Percentiles rank a stretch among this genome's conserved stretches.
Conservation (phyloP, 2,113 vertebrate genomes). For the Calyptommatus sinebrachiatus region DNA sequence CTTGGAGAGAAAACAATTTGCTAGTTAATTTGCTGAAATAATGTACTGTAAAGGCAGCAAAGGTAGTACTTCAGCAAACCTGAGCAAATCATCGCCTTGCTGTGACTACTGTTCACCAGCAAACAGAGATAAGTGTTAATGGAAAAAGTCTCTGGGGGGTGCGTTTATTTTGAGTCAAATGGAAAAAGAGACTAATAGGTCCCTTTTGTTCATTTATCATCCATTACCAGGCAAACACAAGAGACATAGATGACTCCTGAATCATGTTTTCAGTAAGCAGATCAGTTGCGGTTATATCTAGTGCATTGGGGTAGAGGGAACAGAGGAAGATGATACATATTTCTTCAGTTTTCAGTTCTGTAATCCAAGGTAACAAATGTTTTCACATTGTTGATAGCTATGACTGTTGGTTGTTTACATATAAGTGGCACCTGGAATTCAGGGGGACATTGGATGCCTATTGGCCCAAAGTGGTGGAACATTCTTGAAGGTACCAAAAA, state of each 20-base stretch:
- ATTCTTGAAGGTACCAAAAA: too few relatives aligned
- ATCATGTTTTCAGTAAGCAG: too few relatives aligned
- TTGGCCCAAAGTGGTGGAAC: too few relatives aligned
- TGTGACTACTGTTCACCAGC: constrained; percentile 32
- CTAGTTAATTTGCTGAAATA: constrained; percentile 65
- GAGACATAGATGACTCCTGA: background rate
- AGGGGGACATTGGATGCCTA: too few relatives aligned
- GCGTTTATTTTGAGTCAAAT: background rate
- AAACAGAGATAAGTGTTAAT: constrained; percentile 30
- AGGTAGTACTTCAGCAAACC: constrained; percentile 22
- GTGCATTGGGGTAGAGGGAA: too few relatives aligned
- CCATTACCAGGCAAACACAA: background rate
- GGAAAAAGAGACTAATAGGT: background rate
- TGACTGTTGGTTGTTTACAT: too few relatives aligned
- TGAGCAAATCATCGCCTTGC: constrained; percentile 40
- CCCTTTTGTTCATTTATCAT: constrained; percentile 22
- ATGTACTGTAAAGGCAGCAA: constrained; percentile 50
- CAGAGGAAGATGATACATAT: too few relatives aligned
- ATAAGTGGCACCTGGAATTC: too few relatives aligned
- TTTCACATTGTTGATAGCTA: too few relatives aligned
- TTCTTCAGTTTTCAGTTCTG: too few relatives aligned
- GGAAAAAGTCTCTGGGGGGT: constrained; percentile 23
- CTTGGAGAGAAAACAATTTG: constrained; percentile 62
- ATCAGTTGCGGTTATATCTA: too few relatives aligned
- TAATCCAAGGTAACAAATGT: too few relatives aligned